phyloP scores from a whole-genome alignment of 2,888 invertebrate species.

The Netelia fuscicornis region DNA sequence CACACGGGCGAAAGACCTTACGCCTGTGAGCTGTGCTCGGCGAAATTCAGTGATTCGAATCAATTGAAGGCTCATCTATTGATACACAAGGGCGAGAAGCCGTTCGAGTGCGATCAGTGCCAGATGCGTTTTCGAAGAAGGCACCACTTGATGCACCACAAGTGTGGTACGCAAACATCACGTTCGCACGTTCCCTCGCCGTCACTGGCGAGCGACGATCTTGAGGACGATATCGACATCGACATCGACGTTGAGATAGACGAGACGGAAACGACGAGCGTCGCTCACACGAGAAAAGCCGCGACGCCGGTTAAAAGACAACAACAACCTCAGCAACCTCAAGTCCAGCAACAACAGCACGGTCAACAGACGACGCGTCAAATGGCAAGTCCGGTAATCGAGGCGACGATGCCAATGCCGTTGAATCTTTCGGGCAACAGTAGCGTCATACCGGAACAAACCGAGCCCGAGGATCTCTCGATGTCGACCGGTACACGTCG shows the following conservation, averaged over 20 bases:
- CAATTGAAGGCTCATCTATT: conserved; percentile 95
- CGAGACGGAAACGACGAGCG: conserved; percentile 85
- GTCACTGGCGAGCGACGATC: conserved; percentile 77
- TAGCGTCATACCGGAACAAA: conserved; percentile 91
- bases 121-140: conserved; percentile 92
- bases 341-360: conserved; percentile 73
- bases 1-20: conserved; percentile 97
- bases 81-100: conserved; percentile 96
- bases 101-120: conserved; percentile 93
- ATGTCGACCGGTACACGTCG: conserved; percentile 87
- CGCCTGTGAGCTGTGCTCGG: conserved; percentile 93
- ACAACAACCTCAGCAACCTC: conserved; percentile 39
- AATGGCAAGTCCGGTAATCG: conserved; percentile 79
- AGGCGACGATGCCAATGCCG: conserved; percentile 86
- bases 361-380: conserved; percentile 83
- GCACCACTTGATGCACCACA: conserved; percentile 94
- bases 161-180: conserved; percentile 87
- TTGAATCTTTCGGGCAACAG: conserved; percentile 86
- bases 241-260: conserved; percentile 85
- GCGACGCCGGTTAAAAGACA: conserved; percentile 74
- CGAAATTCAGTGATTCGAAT: conserved; percentile 96
- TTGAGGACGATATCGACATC: conserved; percentile 80
- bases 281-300: conserved; percentile 75
- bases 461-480: conserved; percentile 96
- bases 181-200: conserved; percentile 75